Base-by-base conservation (phyloP, 2,888 invertebrate genomes). In the Arctia plantaginis region DNA sequence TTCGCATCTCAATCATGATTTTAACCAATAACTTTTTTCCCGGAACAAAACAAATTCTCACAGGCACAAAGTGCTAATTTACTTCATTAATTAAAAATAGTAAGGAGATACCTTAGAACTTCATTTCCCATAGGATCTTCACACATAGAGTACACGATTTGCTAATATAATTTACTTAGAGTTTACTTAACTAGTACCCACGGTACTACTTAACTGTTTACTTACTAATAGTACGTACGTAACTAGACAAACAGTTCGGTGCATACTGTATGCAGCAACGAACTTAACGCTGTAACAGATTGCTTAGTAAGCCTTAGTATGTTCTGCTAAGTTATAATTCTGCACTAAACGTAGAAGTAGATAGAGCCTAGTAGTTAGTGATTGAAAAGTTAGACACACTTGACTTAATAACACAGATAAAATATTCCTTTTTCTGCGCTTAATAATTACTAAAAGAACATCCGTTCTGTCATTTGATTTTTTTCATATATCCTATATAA, bases 121-220 rank as follows among this genome's bases (percentile, higher is more conserved):
- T 83, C 79, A 85, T 80, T 85, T 86, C 86, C 83, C 85, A 85
- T 77, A 74, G 69, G 71, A 35, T 27, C 75, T 82, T 81, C 85
- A 83, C 86, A 83, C 85, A 70, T 73, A 73, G 73, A 71, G 75
- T 72, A 76, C 78, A 80, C 81, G 72, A 85, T 85, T 85, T 82
- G 85, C 85, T 85, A 84, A 85, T 85, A 84, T 84, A 86, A 85
- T 85, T 86, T 86, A 83, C 83, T 78, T 75, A 23, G 77, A 80
- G 80, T 84, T 79, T 83, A 84, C 79, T 79, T 77, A 67, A 68
- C 65, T 78, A 73, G 81, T 75, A 79, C 75, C 81, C 78, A 81
- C 81, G 81, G 74, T 76, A 51, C 66, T 30, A 73, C 69, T 78
- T 66, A 18, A 69, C 30, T 77, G 81, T 84, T 82, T 82, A 68